Evolutionary conservation across 2,888 invertebrate genomes (phyloP).

Genomic region (Hemithea aestivaria): DNA sequence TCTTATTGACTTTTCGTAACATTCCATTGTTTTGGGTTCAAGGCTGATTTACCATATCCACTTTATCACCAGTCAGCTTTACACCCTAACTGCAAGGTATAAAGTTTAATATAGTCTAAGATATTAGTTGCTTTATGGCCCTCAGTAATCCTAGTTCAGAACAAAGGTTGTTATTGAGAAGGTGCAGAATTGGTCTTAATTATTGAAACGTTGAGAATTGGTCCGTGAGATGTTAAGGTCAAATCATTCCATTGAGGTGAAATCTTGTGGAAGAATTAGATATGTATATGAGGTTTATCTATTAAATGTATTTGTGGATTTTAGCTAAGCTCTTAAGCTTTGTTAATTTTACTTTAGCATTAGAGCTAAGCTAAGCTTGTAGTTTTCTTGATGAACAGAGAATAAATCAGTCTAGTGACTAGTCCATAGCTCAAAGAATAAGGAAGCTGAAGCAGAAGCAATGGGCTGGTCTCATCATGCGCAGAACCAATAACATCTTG

Average conservation of each 20-base stretch:
- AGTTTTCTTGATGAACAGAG: too few relatives aligned
- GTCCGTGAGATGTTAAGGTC: slow-evolving; percentile 11
- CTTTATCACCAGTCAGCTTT: slow-evolving; percentile 4
- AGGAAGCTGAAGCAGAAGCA: too few relatives aligned
- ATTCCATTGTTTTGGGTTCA: slow-evolving; percentile 58
- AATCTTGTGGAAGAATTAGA: slow-evolving; percentile 2
- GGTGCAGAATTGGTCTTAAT: slow-evolving; percentile 16
- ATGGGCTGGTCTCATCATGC: too few relatives aligned
- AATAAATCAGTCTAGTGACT: too few relatives aligned
- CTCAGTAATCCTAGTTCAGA: slow-evolving; percentile 4
- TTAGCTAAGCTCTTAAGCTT: too few relatives aligned
- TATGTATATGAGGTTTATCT: background rate
- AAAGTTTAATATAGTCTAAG: slow-evolving; percentile 7
- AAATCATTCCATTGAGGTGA: slow-evolving; percentile 4
- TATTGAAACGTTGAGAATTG: slow-evolving; percentile 15
- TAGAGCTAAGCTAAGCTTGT: too few relatives aligned
- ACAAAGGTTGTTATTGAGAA: slow-evolving; percentile 14
- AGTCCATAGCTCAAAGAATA: too few relatives aligned
- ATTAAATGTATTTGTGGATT: background rate
- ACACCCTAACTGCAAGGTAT: slow-evolving; percentile 1
- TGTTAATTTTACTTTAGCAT: too few relatives aligned
- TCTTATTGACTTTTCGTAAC: slow-evolving; percentile 45
- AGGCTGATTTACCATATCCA: slow-evolving; percentile 44
- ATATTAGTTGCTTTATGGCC: slow-evolving; percentile 5
- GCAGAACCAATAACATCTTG: too few relatives aligned